Evolutionary conservation across 2,888 invertebrate genomes (phyloP), one percentile per base, ranked within the genome.

Genomic region (Blastobasis lacticolella): DNA sequence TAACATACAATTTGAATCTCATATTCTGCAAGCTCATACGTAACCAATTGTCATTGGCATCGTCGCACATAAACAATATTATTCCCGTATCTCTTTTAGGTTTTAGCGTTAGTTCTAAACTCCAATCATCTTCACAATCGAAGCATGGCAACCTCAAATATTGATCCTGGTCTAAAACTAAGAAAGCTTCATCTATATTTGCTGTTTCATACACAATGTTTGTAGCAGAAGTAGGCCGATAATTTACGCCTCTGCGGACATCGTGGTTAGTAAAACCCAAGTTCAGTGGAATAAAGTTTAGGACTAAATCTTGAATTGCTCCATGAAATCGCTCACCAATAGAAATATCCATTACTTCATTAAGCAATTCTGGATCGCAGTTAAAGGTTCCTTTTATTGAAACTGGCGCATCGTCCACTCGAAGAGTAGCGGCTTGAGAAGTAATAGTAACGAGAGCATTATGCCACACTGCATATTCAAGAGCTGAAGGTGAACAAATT

Each of bases 241-340:
- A 75, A 55, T 70, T 64, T 0, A 64, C 58, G 45, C 54, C 57
- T 10, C 50, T 62, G 41, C 54, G 50, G 54, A 56, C 67, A 41
- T 52, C 55, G 46, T 69, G 58, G 47, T 64, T 65, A 53, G 71
- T 67, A 38, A 73, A 61, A 37, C 65, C 62, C 57, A 87, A 66
- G 50, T 65, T 67, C 42, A 89, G 57, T 1, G 82, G 80, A 43
- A 75, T 78, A 58, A 89, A 90, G 62, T 90, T 90, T 10, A 89
- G 60, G 40, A 79, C 71, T 6, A 89, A 45, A 58, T 86, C 82
- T 61, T 89, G 85, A 49, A 90, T 70, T 64, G 83, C 81, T 1
- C 89, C 90, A 40, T 79, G 81, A 51, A 88, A 73, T 58, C 70
- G 77, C 62, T 84, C 81, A 6, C 89, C 89, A 4, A 89, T 63